A percentile compares a stretch with the other conserved stretches of the same genome.
These are phyloP conservation scores for Diloba caeruleocephala DNA, from an alignment of 2,888 invertebrate genomes.

Conservation along the genomic window DNA sequence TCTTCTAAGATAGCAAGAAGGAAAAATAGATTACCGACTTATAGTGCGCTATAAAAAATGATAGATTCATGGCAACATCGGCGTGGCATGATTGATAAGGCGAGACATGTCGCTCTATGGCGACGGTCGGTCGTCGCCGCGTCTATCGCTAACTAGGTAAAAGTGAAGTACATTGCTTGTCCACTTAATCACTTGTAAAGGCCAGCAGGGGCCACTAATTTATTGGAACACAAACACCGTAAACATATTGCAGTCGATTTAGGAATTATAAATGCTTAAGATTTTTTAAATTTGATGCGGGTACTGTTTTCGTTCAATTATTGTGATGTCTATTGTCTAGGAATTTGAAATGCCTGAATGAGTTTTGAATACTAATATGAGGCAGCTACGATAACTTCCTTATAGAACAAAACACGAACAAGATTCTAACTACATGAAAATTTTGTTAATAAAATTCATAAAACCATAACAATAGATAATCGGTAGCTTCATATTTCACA, in stretches of 20 bases:
- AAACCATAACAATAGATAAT: slow-evolving; percentile 1
- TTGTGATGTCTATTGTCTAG: slow-evolving; percentile 16
- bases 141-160: slow-evolving; percentile 46
- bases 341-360: slow-evolving; percentile 20
- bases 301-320: slow-evolving; percentile 24
- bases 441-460: slow-evolving; percentile 1
- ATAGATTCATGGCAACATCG: slow-evolving; percentile 40
- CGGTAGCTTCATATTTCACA: slow-evolving; percentile 16
- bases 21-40: slow-evolving; percentile 37
- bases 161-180: slow-evolving; percentile 32
- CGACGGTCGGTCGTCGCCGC: slow-evolving; percentile 47
- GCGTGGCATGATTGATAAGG: slow-evolving; percentile 61
- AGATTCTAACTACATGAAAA: background rate
- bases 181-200: slow-evolving; percentile 47
- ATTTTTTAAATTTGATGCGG: slow-evolving; percentile 26
- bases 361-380: slow-evolving; percentile 26
- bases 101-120: slow-evolving; percentile 49
- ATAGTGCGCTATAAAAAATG: slow-evolving; percentile 32
- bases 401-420: slow-evolving; percentile 1
- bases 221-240: slow-evolving; percentile 28
- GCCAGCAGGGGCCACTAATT: slow-evolving; percentile 40
- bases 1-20: slow-evolving; percentile 25
- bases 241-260: background rate
- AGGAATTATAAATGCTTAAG: slow-evolving; percentile 23
- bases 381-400: background rate